phyloP scores from a whole-genome alignment of 2,888 invertebrate species.

The Cryptus viduatorius region DNA sequence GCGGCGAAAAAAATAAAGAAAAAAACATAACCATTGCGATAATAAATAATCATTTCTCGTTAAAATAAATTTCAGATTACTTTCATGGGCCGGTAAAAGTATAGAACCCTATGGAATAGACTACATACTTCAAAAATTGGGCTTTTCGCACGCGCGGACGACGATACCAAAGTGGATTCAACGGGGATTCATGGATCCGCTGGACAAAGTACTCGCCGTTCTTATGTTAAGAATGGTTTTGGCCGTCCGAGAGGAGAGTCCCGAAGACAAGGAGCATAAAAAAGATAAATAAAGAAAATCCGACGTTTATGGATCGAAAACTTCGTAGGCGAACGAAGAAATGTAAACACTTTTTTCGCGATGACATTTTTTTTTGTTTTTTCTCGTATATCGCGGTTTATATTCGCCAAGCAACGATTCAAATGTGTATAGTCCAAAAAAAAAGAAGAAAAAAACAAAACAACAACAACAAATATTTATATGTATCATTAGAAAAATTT shows the following conservation, averaged over 20 bases:
- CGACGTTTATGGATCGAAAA: not conserved
- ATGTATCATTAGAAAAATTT: conserved; percentile 56
- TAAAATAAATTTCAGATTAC: conserved; percentile 85
- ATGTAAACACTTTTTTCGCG: conserved; percentile 12
- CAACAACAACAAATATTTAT: conserved; percentile 14
- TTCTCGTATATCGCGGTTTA: conserved; percentile 39
- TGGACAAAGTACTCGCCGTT: conserved; percentile 95
- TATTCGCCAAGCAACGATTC: conserved; percentile 66
- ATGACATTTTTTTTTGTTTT: conserved; percentile 26
- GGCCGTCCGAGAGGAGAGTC: conserved; percentile 83
- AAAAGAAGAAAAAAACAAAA: conserved; percentile 35
- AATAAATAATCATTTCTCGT: not conserved
- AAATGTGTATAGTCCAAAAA: conserved; percentile 65
- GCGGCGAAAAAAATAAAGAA: not conserved
- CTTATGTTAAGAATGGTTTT: conserved; percentile 90
- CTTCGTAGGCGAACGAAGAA: conserved; percentile 22
- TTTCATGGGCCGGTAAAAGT: conserved; percentile 97
- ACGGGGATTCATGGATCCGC: conserved; percentile 98
- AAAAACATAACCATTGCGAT: not conserved
- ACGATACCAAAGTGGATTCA: conserved; percentile 99
- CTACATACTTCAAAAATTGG: conserved; percentile 98
- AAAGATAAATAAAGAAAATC: conserved; percentile 76
- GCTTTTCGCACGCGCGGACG: conserved; percentile 98
- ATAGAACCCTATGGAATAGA: conserved; percentile 99
- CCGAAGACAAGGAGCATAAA: conserved; percentile 80